Base-by-base conservation (phyloP, 2,888 invertebrate genomes). In the Erannis defoliaria region DNA sequence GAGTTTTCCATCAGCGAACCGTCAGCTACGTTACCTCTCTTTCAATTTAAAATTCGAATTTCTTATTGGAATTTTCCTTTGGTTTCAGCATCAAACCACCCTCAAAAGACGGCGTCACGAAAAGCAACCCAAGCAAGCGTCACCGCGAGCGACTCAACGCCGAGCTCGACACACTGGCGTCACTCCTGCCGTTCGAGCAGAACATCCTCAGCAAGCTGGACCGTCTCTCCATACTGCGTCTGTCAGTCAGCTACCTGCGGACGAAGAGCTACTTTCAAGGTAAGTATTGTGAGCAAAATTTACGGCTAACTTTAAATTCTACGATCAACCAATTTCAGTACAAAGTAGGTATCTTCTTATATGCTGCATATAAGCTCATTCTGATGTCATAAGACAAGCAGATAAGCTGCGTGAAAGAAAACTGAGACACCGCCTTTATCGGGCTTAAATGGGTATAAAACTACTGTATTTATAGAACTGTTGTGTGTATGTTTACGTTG, bases 221-320 rank as follows among this genome's bases (percentile, higher is more conserved):
- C 94, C 96, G 99, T 80, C 96, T 99, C 73, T 99, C 99, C 85
- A 99, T 99, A 81, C 95, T 99, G 77, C 95, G 99, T 84, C 96
- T 99, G 70, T 98, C 99, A 57, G 99, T 99, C 92, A 98, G 98
- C 94, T 99, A 99, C 90, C 95, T 99, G 77, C 96, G 99, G 80
- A 99, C 99, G 83, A 99, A 99, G 94, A 98, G 99, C 94, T 99
- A 99, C 94, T 99, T 99, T 94, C 99, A 99, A 97, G 98, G 99
- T 99, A 93, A 94, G 95, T 76, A 8, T 8, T 4, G 8, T 1
- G 2, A 4, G 2, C 26, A 26, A 26, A n/a, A n/a, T n/a, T n/a
- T n/a, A n/a, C n/a, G n/a, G n/a, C n/a, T n/a, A n/a, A n/a, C n/a
- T n/a, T n/a, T n/a, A n/a, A n/a, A n/a, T n/a, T n/a, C n/a, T n/a